Evolutionary conservation across 2,888 invertebrate genomes (phyloP).

Genomic region (Psococerastis gibbosa): DNA sequence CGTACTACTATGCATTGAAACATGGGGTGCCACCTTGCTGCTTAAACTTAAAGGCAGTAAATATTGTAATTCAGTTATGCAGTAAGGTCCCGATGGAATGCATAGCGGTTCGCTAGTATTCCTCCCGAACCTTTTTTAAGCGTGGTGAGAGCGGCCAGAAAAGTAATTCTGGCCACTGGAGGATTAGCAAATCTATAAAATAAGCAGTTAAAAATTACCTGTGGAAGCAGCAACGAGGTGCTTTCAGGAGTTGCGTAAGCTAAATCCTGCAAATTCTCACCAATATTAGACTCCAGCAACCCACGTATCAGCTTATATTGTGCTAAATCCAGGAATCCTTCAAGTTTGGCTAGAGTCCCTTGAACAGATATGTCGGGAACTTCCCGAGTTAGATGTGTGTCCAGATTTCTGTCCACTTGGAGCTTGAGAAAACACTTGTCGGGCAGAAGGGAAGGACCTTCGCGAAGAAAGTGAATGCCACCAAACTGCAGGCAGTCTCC

Average conservation of each 20-base stretch:
- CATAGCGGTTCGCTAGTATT: too few species aligned
- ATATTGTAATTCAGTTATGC: too few species aligned
- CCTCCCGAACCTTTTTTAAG: too few species aligned
- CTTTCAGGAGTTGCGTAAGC: conserved; percentile 12
- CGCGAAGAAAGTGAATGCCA: conserved; percentile 30
- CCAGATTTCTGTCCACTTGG: conserved; percentile 65
- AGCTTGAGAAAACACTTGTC: conserved; percentile 66
- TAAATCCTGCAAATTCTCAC: conserved; percentile 55
- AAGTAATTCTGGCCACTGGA: too few species aligned
- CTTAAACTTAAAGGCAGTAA: too few species aligned
- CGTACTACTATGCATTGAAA: too few species aligned
- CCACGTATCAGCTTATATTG: conserved; percentile 81
- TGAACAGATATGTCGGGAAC: conserved; percentile 70
- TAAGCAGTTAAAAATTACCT: too few species aligned
- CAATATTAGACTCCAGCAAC: conserved; percentile 73
- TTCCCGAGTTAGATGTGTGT: conserved; percentile 31
- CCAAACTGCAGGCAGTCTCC: conserved; percentile 25
- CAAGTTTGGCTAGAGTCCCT: conserved; percentile 69
- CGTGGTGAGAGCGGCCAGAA: conserved; percentile 10
- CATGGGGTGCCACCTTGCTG: too few species aligned
- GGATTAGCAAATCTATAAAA: too few species aligned
- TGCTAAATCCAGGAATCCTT: conserved; percentile 58
- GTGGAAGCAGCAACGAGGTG: conserved; percentile 9
- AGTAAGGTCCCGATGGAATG: too few species aligned
- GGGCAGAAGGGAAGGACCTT: conserved; percentile 51